These are phyloP conservation scores for Oscheius sp. DNA, from an alignment of 2,888 invertebrate genomes.

Conservation along the genomic window DNA sequence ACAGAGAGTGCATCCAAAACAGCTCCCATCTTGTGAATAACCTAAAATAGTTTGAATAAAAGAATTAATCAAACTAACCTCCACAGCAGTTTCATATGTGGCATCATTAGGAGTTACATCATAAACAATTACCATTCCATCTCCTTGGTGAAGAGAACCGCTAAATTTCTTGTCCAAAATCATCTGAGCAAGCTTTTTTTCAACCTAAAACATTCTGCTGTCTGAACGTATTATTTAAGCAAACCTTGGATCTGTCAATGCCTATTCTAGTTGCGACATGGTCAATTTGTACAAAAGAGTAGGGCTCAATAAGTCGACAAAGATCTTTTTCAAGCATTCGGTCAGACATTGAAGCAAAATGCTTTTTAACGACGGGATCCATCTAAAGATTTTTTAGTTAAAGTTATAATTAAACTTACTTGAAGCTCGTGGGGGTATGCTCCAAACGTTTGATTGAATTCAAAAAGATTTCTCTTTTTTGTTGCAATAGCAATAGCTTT, in stretches of 20 bases:
- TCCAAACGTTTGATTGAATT: constrained; percentile 81
- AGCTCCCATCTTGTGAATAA: constrained; percentile 91
- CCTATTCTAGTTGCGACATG: constrained; percentile 67
- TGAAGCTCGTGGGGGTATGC: constrained; percentile 58
- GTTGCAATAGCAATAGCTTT: constrained; percentile 93
- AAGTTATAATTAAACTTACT: constrained; percentile 9
- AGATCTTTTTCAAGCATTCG: constrained; percentile 94
- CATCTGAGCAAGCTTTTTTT: constrained; percentile 99
- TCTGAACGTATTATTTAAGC: background rate
- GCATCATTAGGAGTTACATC: constrained; percentile 93
- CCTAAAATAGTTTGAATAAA: no score
- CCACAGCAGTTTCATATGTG: constrained; percentile 95
- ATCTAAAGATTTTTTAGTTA: constrained; percentile 74
- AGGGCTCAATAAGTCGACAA: constrained; percentile 95
- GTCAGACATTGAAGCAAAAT: constrained; percentile 94
- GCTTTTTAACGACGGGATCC: constrained; percentile 95
- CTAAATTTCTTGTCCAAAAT: constrained; percentile 94
- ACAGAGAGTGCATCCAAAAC: constrained; percentile 98
- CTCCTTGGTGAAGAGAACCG: constrained; percentile 88
- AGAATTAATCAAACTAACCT: no score
- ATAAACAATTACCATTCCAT: constrained; percentile 95
- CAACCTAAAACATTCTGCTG: constrained; percentile 77
- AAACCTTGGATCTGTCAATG: constrained; percentile 70
- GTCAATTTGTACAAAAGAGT: constrained; percentile 84
- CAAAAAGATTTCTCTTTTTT: constrained; percentile 92